These are phyloP conservation scores for Garrulus glandarius DNA, from an alignment of 2,797 vertebrate species.

Conservation along the genomic window DNA sequence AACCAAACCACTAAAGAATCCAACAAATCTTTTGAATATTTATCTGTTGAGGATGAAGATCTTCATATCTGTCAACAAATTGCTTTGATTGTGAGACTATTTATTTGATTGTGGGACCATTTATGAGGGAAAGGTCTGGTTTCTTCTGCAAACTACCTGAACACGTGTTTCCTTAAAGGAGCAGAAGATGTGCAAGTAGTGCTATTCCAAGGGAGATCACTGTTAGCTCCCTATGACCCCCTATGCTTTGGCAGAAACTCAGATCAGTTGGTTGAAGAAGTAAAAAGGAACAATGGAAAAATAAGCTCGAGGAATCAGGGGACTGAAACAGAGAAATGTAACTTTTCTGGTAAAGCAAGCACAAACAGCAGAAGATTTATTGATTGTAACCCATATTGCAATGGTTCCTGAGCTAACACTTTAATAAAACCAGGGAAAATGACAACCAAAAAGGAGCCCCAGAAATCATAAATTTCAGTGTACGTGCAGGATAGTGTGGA, in stretches of 20 bases:
- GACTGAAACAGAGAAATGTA: not conserved
- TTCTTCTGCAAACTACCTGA: not conserved
- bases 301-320: not conserved
- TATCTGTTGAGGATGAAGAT: not conserved
- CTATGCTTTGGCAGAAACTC: not conserved
- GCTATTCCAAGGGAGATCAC: not conserved
- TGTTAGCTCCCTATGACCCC: not conserved
- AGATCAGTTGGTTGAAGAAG: not conserved
- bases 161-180: not conserved
- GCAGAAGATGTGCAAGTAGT: not conserved
- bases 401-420: not conserved
- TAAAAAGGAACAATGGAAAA: not conserved
- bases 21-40: not conserved
- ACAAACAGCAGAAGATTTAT: constrained; percentile 6
- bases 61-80: not conserved
- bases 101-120: not conserved
- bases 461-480: not conserved
- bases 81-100: not conserved
- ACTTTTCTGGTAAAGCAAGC: constrained; percentile 16
- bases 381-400: constrained; percentile 15
- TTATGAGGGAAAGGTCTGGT: not conserved
- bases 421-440: constrained; percentile 16
- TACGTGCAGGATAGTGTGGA: not conserved
- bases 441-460: not conserved
- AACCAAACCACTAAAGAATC: too few relatives aligned